Conservation (phyloP, 2,888 invertebrate species). For the Emmelina monodactyla region DNA sequence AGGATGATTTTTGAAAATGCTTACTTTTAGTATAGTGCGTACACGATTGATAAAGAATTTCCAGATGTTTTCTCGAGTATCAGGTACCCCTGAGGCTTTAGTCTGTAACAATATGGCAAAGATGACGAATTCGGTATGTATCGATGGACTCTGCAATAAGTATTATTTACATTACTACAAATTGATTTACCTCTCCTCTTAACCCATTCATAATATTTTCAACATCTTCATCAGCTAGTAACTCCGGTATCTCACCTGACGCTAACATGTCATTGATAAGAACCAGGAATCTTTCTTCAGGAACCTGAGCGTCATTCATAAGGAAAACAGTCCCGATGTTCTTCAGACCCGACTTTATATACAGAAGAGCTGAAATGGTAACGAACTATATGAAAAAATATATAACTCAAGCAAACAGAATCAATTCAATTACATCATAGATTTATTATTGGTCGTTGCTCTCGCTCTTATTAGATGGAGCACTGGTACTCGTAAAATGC, state of each 20-base stretch:
- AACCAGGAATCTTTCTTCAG: conserved; percentile 90
- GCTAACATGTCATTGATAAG: conserved; percentile 93
- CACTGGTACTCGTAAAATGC: no score
- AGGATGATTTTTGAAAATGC: no score
- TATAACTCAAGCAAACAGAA: no score
- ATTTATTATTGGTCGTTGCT: no score
- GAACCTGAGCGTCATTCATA: conserved; percentile 94
- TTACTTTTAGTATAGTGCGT: conserved; percentile 72
- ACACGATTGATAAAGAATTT: conserved; percentile 93
- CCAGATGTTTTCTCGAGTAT: conserved; percentile 94
- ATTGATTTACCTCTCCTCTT: conserved; percentile 69
- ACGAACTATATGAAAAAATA: no score
- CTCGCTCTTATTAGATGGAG: no score
- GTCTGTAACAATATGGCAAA: conserved; percentile 62
- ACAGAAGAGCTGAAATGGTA: conserved; percentile 73
- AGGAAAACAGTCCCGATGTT: conserved; percentile 85
- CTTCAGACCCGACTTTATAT: conserved; percentile 87
- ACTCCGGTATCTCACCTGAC: conserved; percentile 91
- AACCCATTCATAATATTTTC: conserved; percentile 85
- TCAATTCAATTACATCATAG: no score
- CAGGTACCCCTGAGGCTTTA: conserved; percentile 81
- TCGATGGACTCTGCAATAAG: neutral
- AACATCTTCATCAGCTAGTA: conserved; percentile 89
- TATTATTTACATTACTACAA: neutral
- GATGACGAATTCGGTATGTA: neutral